phyloP scores from a whole-genome alignment of 2,888 invertebrate species.

The Cordylochernes scorpioides region DNA sequence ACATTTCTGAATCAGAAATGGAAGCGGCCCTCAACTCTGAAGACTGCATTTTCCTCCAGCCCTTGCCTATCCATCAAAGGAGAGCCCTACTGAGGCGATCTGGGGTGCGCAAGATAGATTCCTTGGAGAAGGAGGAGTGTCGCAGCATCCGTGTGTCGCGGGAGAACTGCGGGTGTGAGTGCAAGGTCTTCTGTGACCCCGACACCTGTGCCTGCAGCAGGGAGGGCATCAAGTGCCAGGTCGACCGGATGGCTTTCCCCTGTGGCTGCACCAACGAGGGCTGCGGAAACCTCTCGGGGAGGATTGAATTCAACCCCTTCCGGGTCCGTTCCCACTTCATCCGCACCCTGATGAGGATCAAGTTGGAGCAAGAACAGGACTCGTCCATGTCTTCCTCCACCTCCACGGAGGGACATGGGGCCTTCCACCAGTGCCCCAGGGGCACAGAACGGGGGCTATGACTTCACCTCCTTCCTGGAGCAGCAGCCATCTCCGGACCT shows the following conservation, averaged over 20 bases:
- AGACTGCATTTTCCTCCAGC: slow-evolving; percentile 60
- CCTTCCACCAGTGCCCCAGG: no score
- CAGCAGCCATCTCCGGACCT: no score
- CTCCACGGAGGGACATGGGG: no score
- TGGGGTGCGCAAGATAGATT: slow-evolving; percentile 76
- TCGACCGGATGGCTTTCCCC: slow-evolving; percentile 80
- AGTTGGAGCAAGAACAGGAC: slow-evolving; percentile 64
- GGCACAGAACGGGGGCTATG: no score
- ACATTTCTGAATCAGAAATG: slow-evolving; percentile 38
- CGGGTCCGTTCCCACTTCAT: slow-evolving; percentile 87
- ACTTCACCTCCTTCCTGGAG: no score
- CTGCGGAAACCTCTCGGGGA: slow-evolving; percentile 66
- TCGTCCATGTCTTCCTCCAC: no score
- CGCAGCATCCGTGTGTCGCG: slow-evolving; percentile 40
- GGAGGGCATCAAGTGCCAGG: slow-evolving; percentile 85
- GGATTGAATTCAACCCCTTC: slow-evolving; percentile 85
- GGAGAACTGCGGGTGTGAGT: slow-evolving; percentile 76
- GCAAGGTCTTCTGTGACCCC: slow-evolving; percentile 77
- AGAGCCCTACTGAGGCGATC: slow-evolving; percentile 63
- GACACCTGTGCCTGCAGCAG: slow-evolving; percentile 80
- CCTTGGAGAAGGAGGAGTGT: slow-evolving; percentile 75
- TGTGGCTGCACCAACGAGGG: slow-evolving; percentile 86
- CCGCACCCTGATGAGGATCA: slow-evolving; percentile 74
- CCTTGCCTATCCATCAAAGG: slow-evolving; percentile 69
- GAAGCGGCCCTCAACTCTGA: no score